Evolutionary conservation across 2,113 vertebrate species (phyloP).

Genomic region (Strix aluco): DNA sequence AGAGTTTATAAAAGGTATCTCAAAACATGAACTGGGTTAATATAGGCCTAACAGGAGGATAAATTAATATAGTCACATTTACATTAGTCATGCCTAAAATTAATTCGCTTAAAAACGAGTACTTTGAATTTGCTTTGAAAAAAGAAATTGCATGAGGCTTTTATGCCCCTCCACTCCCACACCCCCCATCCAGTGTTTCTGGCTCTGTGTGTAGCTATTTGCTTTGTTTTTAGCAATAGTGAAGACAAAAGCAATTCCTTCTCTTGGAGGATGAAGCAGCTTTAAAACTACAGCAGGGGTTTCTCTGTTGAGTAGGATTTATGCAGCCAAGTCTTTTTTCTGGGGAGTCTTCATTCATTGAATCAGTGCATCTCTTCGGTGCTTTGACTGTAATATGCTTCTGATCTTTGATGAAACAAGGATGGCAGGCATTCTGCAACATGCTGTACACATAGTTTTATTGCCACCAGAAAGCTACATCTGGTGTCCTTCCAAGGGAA

Average conservation of each 20-base stretch:
- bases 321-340: background rate
- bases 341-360: background rate
- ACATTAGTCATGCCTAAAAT: background rate
- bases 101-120: background rate
- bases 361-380: background rate
- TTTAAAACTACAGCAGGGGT: background rate
- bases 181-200: background rate
- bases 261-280: background rate
- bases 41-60: background rate
- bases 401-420: background rate
- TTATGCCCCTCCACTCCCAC: background rate
- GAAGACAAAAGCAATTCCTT: background rate
- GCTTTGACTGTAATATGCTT: background rate
- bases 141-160: background rate
- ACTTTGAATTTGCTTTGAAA: background rate
- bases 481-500: background rate
- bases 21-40: background rate
- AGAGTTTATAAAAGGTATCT: background rate
- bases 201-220: background rate
- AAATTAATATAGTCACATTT: background rate
- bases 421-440: background rate
- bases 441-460: background rate
- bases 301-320: background rate
- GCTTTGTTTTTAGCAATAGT: background rate
- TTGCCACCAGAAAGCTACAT: background rate